Conservation (phyloP, 35 echinoderm and acorn worm species). For the Lytechinus variegatus region DNA sequence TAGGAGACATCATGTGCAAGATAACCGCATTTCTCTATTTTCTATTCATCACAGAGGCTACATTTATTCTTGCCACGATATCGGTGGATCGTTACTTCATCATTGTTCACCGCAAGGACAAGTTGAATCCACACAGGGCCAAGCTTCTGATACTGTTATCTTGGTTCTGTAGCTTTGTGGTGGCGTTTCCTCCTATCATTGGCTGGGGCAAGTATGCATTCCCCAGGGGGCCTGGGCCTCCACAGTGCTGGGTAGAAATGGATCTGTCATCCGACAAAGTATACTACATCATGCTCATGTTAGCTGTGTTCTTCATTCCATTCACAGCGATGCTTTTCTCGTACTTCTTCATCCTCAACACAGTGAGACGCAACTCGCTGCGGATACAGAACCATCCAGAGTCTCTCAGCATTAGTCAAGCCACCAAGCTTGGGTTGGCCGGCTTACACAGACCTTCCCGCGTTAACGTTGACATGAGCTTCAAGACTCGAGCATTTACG, state of each 20-base stretch:
- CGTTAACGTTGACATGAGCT: slow-evolving; percentile 97
- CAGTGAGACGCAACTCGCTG: slow-evolving; percentile 84
- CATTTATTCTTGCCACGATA: slow-evolving; percentile 91
- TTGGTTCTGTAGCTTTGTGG: slow-evolving; percentile 83
- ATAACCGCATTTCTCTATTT: slow-evolving; percentile 86
- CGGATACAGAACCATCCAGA: slow-evolving; percentile 94
- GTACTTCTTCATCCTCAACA: slow-evolving; percentile 95
- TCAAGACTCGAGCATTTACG: slow-evolving; percentile 97
- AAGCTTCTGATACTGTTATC: slow-evolving; percentile 87
- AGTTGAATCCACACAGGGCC: slow-evolving; percentile 84
- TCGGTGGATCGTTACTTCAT: slow-evolving; percentile 97
- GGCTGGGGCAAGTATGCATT: slow-evolving; percentile 62
- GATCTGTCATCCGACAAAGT: slow-evolving; percentile 52
- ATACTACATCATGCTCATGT: slow-evolving; percentile 67
- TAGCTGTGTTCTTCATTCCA: slow-evolving; percentile 83
- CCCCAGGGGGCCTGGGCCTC: slow-evolving; percentile 52
- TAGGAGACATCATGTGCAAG: slow-evolving; percentile 66
- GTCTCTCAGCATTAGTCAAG: slow-evolving; percentile 96
- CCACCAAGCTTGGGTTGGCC: slow-evolving; percentile 87
- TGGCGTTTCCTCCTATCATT: slow-evolving; percentile 81
- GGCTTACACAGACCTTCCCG: slow-evolving; percentile 79
- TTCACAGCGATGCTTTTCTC: slow-evolving; percentile 86
- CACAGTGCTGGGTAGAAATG: slow-evolving; percentile 70
- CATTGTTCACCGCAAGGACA: slow-evolving; percentile 94
- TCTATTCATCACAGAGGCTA: slow-evolving; percentile 83